Conservation (phyloP, 2,888 invertebrate genomes). For the Onchidella celtica region DNA sequence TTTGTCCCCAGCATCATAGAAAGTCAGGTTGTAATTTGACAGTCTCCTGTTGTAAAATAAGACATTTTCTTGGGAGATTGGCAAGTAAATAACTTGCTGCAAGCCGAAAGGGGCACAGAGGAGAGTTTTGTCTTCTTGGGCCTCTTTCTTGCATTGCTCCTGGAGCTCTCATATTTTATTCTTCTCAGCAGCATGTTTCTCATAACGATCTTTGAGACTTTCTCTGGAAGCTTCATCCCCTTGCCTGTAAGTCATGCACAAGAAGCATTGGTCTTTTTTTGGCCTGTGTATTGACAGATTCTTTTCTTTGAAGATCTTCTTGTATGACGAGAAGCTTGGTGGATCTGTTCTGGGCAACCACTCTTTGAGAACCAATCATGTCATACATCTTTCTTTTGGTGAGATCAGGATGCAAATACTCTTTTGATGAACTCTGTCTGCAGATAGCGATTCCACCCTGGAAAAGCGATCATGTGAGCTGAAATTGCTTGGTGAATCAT, state of each 20-base stretch:
- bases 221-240: slow-evolving; percentile 3
- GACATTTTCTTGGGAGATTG: slow-evolving; percentile 13
- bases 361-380: background rate
- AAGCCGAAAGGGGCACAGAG: background rate
- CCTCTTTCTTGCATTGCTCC: background rate
- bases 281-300: background rate
- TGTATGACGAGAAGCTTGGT: background rate
- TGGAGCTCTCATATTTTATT: background rate
- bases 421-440: background rate
- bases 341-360: background rate
- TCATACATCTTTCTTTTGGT: background rate
- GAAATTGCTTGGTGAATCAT: background rate
- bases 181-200: slow-evolving; percentile 16
- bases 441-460: background rate
- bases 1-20: background rate
- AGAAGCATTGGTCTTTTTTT: slow-evolving; percentile 2
- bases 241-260: background rate
- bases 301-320: background rate
- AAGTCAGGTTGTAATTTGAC: slow-evolving; percentile 18
- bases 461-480: background rate
- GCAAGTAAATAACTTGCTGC: slow-evolving; percentile 21
- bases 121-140: background rate
- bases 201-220: background rate
- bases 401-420: background rate
- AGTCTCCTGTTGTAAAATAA: slow-evolving; percentile 15